Evolutionary conservation across 2,113 vertebrate genomes (phyloP).

Genomic region (Austrofundulus limnaeus): DNA sequence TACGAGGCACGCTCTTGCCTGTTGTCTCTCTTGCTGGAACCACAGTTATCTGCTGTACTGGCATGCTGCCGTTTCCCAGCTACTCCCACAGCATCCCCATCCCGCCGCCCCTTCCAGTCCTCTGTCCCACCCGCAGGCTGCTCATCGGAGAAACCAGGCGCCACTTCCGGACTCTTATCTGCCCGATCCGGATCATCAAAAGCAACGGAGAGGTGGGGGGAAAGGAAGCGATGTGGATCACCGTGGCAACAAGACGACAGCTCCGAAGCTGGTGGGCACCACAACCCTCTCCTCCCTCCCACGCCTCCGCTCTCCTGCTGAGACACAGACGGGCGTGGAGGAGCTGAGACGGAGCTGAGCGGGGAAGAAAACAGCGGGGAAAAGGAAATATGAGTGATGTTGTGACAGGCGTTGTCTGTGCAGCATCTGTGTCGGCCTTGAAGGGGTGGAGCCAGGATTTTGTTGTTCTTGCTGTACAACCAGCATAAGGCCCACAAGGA

Average conservation of each 20-base stretch:
- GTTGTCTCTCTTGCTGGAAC: slow-evolving; percentile 84
- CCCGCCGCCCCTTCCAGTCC: slow-evolving; percentile 22
- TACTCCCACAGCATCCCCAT: slow-evolving; percentile 54
- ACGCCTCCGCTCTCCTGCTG: slow-evolving; percentile 39
- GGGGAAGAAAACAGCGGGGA: slow-evolving; percentile 38
- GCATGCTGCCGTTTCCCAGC: slow-evolving; percentile 82
- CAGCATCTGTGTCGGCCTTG: slow-evolving; percentile 19
- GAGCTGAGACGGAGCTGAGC: slow-evolving; percentile 45
- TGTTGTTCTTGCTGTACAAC: slow-evolving; percentile 49
- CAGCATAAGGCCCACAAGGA: slow-evolving; percentile 62
- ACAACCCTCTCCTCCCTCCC: slow-evolving; percentile 2
- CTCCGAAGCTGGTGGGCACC: slow-evolving; percentile 47
- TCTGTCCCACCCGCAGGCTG: slow-evolving; percentile 22
- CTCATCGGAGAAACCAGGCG: not conserved
- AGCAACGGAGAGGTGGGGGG: slow-evolving; percentile 34
- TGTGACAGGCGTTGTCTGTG: not conserved
- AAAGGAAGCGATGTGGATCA: too few species aligned
- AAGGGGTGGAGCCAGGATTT: slow-evolving; percentile 48
- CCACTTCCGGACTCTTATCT: slow-evolving; percentile 10
- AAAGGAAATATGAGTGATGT: not conserved
- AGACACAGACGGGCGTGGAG: slow-evolving; percentile 25
- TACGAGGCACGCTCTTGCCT: slow-evolving; percentile 82
- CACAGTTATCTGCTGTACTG: slow-evolving; percentile 91
- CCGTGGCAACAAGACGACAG: slow-evolving; percentile 65
- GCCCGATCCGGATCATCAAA: slow-evolving; percentile 39